phyloP scores from a whole-genome alignment of 2,888 invertebrate genomes.

The Stenchaetothrips biformis region DNA sequence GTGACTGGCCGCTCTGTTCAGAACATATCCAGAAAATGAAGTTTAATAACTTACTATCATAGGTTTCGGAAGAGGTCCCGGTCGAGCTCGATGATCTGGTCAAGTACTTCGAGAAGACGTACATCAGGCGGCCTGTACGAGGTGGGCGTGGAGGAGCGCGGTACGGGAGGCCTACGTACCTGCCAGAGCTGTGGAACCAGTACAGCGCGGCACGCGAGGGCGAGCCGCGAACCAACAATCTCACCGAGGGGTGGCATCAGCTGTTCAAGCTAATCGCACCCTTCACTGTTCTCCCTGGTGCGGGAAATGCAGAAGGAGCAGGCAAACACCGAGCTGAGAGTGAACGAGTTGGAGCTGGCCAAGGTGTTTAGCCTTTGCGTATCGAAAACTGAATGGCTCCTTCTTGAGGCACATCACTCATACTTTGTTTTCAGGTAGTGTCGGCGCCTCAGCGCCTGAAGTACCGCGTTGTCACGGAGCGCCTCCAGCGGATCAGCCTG shows the following conservation, averaged over 20 bases:
- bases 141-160: background rate
- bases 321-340: background rate
- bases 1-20: too few relatives aligned
- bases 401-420: background rate
- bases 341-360: background rate
- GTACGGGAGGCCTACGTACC: background rate
- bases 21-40: too few relatives aligned
- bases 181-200: conserved; percentile 1
- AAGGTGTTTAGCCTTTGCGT: too few relatives aligned
- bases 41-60: too few relatives aligned
- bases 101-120: background rate
- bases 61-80: background rate
- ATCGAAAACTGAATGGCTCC: too few relatives aligned
- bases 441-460: background rate
- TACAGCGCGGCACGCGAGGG: background rate
- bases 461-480: background rate
- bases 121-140: background rate
- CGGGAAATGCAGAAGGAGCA: background rate
- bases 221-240: background rate
- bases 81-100: background rate
- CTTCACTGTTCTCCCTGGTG: background rate
- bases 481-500: background rate
- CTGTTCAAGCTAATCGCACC: background rate
- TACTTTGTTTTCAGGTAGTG: background rate
- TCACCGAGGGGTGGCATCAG: background rate